Conservation (phyloP, 2,888 invertebrate genomes). For the Troides oblongomaculatus region DNA sequence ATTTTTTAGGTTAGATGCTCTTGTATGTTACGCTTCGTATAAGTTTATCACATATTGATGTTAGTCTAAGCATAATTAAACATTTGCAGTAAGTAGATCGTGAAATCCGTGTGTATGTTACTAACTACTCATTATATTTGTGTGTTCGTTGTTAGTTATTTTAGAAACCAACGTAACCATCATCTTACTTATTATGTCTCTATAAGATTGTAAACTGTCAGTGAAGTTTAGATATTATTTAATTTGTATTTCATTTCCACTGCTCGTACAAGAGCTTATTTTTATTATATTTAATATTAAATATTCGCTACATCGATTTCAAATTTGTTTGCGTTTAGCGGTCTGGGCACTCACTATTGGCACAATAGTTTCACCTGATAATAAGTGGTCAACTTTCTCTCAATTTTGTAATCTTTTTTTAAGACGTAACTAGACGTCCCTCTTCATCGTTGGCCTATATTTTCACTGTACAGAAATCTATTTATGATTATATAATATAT, state of each 20-base stretch:
- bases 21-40: neutral
- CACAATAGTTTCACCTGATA: conserved; percentile 1
- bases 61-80: conserved; percentile 1
- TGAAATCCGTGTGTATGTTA: neutral
- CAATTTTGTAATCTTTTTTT: neutral
- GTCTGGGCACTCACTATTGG: conserved; percentile 1
- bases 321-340: neutral
- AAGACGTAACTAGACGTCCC: neutral
- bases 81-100: neutral
- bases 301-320: neutral
- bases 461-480: neutral
- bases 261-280: neutral
- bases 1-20: neutral
- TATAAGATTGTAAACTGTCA: neutral
- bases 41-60: neutral
- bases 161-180: neutral
- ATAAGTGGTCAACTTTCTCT: neutral
- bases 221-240: neutral
- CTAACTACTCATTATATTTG: neutral
- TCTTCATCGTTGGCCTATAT: neutral
- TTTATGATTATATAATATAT: neutral
- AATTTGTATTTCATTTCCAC: neutral
- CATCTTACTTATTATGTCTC: neutral
- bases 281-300: neutral
- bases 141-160: neutral